Conservation (phyloP, 2,797 vertebrate species). For the Antennarius maculatus region DNA sequence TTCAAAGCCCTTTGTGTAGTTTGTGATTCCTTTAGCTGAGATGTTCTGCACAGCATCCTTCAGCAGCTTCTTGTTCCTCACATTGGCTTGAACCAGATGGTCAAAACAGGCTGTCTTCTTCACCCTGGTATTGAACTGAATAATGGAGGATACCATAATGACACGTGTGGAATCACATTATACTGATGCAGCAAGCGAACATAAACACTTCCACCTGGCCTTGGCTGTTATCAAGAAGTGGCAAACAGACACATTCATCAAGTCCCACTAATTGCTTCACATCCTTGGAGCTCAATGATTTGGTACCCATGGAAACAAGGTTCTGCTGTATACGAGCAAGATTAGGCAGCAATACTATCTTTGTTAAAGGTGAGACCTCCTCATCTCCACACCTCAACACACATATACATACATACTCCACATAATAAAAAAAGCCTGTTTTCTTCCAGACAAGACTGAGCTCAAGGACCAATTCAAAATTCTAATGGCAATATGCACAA, state of each 20-base stretch:
- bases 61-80: slow-evolving; percentile 97
- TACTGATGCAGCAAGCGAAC: slow-evolving; percentile 16
- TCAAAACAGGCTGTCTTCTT: slow-evolving; percentile 96
- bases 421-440: slow-evolving; percentile 4
- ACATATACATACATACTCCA: slow-evolving; percentile 29
- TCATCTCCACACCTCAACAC: slow-evolving; percentile 33
- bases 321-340: slow-evolving; percentile 68
- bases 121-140: slow-evolving; percentile 95
- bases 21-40: slow-evolving; percentile 96
- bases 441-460: not conserved
- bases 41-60: slow-evolving; percentile 98
- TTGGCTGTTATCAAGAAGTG: slow-evolving; percentile 67
- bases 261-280: slow-evolving; percentile 78
- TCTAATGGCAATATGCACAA: slow-evolving; percentile 6
- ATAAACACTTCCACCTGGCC: slow-evolving; percentile 67
- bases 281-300: slow-evolving; percentile 73
- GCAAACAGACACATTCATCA: slow-evolving; percentile 82
- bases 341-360: slow-evolving; percentile 60
- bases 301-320: slow-evolving; percentile 82
- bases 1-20: slow-evolving; percentile 98
- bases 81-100: slow-evolving; percentile 97
- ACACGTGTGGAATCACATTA: slow-evolving; percentile 30
- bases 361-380: slow-evolving; percentile 62
- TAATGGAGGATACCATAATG: slow-evolving; percentile 43
- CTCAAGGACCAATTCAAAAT: slow-evolving; percentile 2